Conservation (phyloP, 1,140 invertebrate species). For the Frieseomelitta varia region DNA sequence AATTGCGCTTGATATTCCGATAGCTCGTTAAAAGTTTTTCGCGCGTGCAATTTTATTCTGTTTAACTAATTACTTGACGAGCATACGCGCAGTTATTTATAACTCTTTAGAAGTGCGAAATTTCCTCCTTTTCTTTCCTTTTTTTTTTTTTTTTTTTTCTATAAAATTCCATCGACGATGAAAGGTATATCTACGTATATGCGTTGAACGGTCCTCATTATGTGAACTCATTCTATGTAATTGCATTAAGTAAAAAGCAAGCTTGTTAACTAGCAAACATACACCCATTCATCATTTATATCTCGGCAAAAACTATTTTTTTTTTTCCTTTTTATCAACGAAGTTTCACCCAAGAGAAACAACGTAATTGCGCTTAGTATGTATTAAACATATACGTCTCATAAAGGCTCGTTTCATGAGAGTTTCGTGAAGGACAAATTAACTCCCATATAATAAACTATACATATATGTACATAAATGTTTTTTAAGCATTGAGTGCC, state of each 20-base stretch:
- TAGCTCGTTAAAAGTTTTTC: neutral
- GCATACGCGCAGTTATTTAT: neutral
- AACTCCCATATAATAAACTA: too few relatives aligned
- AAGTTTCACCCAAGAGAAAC: neutral
- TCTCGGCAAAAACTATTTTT: neutral
- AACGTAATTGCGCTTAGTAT: slow-evolving; percentile 6
- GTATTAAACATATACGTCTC: neutral
- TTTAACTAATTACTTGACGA: neutral
- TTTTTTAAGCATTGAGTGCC: neutral
- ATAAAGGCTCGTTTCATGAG: neutral
- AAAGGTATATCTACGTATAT: neutral
- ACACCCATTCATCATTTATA: slow-evolving; percentile 4
- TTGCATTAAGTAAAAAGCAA: slow-evolving; percentile 10
- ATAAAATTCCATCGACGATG: slow-evolving; percentile 21
- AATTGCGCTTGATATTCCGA: too few relatives aligned
- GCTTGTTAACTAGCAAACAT: neutral
- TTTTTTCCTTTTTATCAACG: neutral
- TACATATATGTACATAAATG: too few relatives aligned
- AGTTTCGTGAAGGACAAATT: neutral
- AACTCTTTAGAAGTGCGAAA: neutral
- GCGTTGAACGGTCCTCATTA: neutral
- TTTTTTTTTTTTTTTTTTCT: neutral
- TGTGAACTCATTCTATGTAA: slow-evolving; percentile 10
- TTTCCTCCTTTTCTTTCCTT: neutral
- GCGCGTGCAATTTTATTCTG: neutral